Evolutionary conservation across 1,140 invertebrate genomes (phyloP).

Genomic region (Drosophila nasuta): DNA sequence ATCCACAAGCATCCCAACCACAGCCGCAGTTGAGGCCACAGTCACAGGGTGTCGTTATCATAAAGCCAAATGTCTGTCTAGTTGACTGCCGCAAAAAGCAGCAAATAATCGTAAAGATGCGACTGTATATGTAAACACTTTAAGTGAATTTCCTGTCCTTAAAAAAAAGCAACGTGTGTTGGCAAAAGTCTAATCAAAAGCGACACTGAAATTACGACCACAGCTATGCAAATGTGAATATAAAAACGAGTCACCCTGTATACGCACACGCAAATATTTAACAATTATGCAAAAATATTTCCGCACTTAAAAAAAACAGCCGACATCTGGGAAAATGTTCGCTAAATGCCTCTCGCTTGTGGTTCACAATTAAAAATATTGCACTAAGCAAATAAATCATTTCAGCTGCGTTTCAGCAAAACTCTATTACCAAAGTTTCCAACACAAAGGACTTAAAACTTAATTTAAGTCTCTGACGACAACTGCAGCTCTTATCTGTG

Average conservation of each 20-base stretch:
- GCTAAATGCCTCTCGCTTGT: conserved; percentile 21
- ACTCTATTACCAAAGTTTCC: conserved; percentile 18
- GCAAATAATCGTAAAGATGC: conserved; percentile 37
- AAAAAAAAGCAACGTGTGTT: conserved; percentile 6
- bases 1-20: background rate
- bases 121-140: conserved; percentile 50
- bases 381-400: conserved; percentile 5
- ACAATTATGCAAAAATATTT: conserved; percentile 51
- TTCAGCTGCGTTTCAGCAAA: background rate
- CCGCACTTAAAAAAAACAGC: conserved; percentile 12
- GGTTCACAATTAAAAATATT: conserved; percentile 31
- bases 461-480: conserved; percentile 37
- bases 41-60: conserved; percentile 53
- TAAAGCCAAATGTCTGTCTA: conserved; percentile 43
- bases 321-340: conserved; percentile 2
- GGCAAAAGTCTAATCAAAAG: conserved; percentile 37
- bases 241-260: conserved; percentile 42
- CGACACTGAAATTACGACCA: background rate
- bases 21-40: background rate
- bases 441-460: conserved; percentile 27
- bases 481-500: conserved; percentile 36
- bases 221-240: conserved; percentile 34
- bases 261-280: conserved; percentile 46
- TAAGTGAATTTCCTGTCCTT: conserved; percentile 18
- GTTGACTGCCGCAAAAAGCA: background rate